Base-by-base conservation (phyloP, 2,888 invertebrate species). In the Polyommatus icarus region DNA sequence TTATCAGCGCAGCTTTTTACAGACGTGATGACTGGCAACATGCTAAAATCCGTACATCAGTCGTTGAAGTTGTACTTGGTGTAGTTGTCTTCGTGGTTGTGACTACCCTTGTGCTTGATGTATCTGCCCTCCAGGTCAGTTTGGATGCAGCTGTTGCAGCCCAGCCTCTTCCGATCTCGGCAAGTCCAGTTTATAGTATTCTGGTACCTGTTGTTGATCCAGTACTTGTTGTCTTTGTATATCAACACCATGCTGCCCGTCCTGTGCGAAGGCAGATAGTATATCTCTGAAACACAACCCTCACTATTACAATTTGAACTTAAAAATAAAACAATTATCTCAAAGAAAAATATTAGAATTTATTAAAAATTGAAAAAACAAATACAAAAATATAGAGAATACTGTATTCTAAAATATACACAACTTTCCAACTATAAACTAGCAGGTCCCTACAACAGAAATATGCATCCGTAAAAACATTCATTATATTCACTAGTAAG, bases 101-200 rank as follows among this genome's bases (percentile, higher is more conserved):
- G 94, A 71, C 87, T 90, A 0, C 93, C 93, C 71, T 93, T 94
- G 77, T 93, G 92, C 81, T 93, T 94, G 77, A 94, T 87, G 81
- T 91, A 94, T 46, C 93, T 84, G 2, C 94, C 94, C 79, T 94
- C 93, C 0, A 91, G 87, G 0, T 93, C 91, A 0, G 94, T 94
- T 80, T 94, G 93, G 0, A 94, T 87, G 76, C 94, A 93, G 83
- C 93, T 92, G 84, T 87, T 91, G 84, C 94, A 94, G 0, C 94
- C 94, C 0, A 93, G 83, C 0, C 92, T 84, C 80, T 94, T 93
- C 24, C 93, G 85, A 77, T 94, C 94, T 78, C 92, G 85, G 82
- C 94, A 94, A 0, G 94, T 94, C 94, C 94, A 94, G 78, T 94
- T 94, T 32, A 94, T 94, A 0, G 94, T 94, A 82, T 93, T 93